These are phyloP conservation scores for Epizoanthus ramosus DNA, from an alignment of 92 coral and sea anemone genomes.

Conservation along the genomic window DNA sequence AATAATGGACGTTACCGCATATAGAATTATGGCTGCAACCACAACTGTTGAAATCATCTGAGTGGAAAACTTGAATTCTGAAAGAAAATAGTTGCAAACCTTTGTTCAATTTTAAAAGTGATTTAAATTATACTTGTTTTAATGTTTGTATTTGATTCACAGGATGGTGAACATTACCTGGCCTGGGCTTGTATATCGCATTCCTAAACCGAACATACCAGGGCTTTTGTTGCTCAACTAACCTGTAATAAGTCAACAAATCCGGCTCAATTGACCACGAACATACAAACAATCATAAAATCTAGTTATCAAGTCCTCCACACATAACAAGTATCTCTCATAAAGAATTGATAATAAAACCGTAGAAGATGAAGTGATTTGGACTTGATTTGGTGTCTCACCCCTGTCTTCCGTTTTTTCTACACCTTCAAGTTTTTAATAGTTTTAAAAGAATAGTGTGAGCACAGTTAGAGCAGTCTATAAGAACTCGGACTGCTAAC, in stretches of 20 bases:
- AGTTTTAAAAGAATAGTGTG: too few species aligned
- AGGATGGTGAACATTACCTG: not conserved
- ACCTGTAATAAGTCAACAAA: not conserved
- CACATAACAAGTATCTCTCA: too few species aligned
- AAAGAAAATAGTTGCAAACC: not conserved
- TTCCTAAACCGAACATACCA: constrained; percentile 13
- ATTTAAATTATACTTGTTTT: not conserved
- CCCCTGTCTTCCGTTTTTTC: too few species aligned
- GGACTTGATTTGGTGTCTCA: too few species aligned
- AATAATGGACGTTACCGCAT: not conserved
- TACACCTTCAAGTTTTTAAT: too few species aligned
- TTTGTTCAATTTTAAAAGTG: not conserved
- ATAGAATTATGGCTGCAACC: constrained; percentile 1
- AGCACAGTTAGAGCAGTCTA: too few species aligned
- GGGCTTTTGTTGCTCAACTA: not conserved
- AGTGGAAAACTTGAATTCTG: constrained; percentile 17
- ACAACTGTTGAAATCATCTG: constrained; percentile 14
- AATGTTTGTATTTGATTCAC: not conserved
- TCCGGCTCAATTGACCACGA: too few species aligned
- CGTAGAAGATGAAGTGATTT: too few species aligned
- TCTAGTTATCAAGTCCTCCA: too few species aligned
- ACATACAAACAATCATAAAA: too few species aligned
- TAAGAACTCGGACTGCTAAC: too few species aligned
- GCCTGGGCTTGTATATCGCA: not conserved
- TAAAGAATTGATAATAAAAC: too few species aligned